These are phyloP conservation scores for Mus pahari DNA, from an alignment of 2,113 vertebrate genomes.

Conservation along the genomic window DNA sequence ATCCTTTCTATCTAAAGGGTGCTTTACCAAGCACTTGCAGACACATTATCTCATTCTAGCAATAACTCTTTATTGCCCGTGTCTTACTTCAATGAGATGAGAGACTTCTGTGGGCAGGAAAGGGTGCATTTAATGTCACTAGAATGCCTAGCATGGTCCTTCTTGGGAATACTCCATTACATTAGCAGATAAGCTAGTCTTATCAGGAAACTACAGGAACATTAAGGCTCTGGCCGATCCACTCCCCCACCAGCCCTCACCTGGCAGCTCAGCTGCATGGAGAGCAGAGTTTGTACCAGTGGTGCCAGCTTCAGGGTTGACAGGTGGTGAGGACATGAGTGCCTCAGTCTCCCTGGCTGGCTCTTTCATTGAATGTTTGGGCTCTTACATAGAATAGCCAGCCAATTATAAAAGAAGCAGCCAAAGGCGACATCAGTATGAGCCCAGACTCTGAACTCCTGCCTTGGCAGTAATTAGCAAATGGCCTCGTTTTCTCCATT, in stretches of 20 bases:
- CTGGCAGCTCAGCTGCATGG: not conserved
- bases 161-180: not conserved
- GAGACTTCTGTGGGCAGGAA: slow-evolving; percentile 43
- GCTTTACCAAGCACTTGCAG: not conserved
- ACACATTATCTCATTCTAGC: not conserved
- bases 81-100: not conserved
- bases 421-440: not conserved
- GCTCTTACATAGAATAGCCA: not conserved
- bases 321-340: not conserved
- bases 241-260: not conserved
- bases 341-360: slow-evolving; percentile 1
- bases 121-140: not conserved
- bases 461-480: slow-evolving; percentile 24
- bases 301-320: not conserved
- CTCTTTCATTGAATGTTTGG: slow-evolving; percentile 15
- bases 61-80: not conserved
- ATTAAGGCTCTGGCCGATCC: not conserved
- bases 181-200: not conserved
- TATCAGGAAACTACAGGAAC: not conserved
- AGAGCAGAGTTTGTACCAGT: not conserved
- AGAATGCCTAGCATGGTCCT: not conserved
- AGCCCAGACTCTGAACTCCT: slow-evolving; percentile 46
- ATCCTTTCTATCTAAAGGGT: not conserved
- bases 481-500: slow-evolving; percentile 18
- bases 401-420: slow-evolving; percentile 23